phyloP scores from a whole-genome alignment of 2,797 vertebrate species.

The Spea hammondii region DNA sequence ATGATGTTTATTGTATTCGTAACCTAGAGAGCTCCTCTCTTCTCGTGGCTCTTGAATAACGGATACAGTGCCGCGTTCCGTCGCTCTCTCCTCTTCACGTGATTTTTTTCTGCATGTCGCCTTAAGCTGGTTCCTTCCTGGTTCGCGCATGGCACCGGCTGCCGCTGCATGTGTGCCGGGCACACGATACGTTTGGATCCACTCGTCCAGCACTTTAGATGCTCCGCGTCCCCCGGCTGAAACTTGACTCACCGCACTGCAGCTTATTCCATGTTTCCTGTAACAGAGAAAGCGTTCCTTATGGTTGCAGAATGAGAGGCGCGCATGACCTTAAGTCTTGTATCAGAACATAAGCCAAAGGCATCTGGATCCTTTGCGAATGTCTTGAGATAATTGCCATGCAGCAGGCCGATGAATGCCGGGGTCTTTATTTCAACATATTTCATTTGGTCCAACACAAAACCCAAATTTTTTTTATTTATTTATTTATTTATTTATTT shows the following conservation, averaged over 20 bases:
- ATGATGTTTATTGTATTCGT: too few relatives aligned
- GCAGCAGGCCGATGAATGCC: too few relatives aligned
- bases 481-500: too few relatives aligned
- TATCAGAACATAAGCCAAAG: not conserved
- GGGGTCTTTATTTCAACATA: too few relatives aligned
- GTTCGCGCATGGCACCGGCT: constrained; percentile 29
- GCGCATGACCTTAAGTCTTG: not conserved
- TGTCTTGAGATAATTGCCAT: not conserved
- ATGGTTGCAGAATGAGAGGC: not conserved
- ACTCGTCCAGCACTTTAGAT: not conserved
- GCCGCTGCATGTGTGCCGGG: constrained; percentile 21
- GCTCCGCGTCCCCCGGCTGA: not conserved
- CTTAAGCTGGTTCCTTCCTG: constrained; percentile 24
- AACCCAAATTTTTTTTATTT: too few relatives aligned
- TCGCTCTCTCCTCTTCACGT: constrained; percentile 13
- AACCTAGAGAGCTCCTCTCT: not conserved
- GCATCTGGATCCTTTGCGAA: not conserved
- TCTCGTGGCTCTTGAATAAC: not conserved
- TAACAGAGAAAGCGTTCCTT: not conserved
- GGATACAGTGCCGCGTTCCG: constrained; percentile 10
- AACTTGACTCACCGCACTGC: not conserved
- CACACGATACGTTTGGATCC: not conserved
- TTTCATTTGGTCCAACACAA: too few relatives aligned
- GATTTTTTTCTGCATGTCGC: constrained; percentile 35
- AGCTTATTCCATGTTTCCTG: not conserved